Conservation (phyloP, 2,888 invertebrate genomes). For the Acleris holmiana region DNA sequence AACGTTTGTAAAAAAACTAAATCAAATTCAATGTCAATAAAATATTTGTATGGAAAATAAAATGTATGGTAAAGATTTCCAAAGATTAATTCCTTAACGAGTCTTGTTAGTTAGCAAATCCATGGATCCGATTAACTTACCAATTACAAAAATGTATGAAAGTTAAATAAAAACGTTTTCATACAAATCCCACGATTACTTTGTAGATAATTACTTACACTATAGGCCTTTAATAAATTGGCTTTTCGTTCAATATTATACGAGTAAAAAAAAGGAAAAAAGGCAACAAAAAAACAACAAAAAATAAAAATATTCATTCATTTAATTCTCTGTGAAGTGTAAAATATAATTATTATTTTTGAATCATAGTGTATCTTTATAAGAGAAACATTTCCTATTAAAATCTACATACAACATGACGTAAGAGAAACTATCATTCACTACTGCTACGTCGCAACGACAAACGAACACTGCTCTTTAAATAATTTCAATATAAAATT, state of each 20-base stretch:
- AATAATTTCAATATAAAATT: constrained; percentile 71
- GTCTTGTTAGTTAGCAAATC: constrained; percentile 71
- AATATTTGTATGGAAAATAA: constrained; percentile 10
- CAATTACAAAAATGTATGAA: constrained; percentile 33
- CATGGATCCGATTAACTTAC: constrained; percentile 41
- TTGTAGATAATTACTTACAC: constrained; percentile 24
- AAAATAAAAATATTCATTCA: constrained; percentile 72
- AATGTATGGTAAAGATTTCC: constrained; percentile 46
- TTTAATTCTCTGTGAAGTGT: constrained; percentile 79
- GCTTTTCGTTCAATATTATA: constrained; percentile 23
- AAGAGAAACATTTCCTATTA: constrained; percentile 74
- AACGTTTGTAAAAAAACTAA: constrained; percentile 12
- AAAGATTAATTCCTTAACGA: constrained; percentile 52
- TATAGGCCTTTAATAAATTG: constrained; percentile 34
- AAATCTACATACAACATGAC: constrained; percentile 76
- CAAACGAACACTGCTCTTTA: constrained; percentile 68
- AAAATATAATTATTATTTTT: constrained; percentile 71
- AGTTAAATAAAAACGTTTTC: constrained; percentile 23
- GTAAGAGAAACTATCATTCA: constrained; percentile 65
- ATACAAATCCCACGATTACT: constrained; percentile 24
- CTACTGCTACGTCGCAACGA: constrained; percentile 70
- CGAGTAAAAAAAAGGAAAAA: constrained; percentile 48
- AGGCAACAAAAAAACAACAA: constrained; percentile 56
- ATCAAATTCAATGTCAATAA: constrained; percentile 35
- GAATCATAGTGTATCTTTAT: constrained; percentile 68